These are phyloP conservation scores for Cephus cinctus DNA, from an alignment of 1,140 invertebrate species.

Conservation along the genomic window DNA sequence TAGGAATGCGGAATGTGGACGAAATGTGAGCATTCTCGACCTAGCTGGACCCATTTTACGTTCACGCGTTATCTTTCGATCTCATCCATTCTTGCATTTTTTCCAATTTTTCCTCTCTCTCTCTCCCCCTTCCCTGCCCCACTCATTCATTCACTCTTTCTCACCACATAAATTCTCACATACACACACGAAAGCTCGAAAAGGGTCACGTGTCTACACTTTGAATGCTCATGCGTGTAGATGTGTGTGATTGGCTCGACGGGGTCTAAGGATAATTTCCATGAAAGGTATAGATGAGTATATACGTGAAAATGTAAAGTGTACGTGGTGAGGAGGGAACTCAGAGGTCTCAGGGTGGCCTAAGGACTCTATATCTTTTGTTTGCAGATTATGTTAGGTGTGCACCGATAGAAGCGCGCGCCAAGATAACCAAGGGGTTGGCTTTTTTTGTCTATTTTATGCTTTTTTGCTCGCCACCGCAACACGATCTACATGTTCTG, in stretches of 20 bases:
- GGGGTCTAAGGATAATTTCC: too few species aligned
- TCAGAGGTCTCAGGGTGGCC: too few species aligned
- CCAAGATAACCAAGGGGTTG: slow-evolving; percentile 2
- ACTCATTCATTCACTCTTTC: slow-evolving; percentile 11
- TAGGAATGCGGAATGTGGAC: slow-evolving; percentile 13
- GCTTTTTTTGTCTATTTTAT: slow-evolving; percentile 23
- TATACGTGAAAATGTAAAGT: too few species aligned
- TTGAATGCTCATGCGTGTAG: too few species aligned
- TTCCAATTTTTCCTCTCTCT: slow-evolving; percentile 4
- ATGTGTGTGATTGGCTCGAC: too few species aligned
- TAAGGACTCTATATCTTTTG: too few species aligned
- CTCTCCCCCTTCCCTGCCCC: background rate
- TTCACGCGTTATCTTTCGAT: background rate
- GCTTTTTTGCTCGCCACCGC: slow-evolving; percentile 40
- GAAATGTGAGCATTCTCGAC: slow-evolving; percentile 14
- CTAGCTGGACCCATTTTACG: background rate
- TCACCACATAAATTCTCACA: slow-evolving; percentile 8
- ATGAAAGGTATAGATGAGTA: too few species aligned
- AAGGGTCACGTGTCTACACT: too few species aligned
- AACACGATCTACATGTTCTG: slow-evolving; percentile 89
- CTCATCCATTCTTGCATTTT: slow-evolving; percentile 2
- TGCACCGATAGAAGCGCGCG: slow-evolving; percentile 3
- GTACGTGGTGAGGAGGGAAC: too few species aligned
- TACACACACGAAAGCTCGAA: slow-evolving; percentile 2
- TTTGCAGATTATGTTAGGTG: background rate